These are phyloP conservation scores for Melanotaenia pygmaea DNA, from an alignment of 2,797 vertebrate genomes.

Conservation along the genomic window DNA sequence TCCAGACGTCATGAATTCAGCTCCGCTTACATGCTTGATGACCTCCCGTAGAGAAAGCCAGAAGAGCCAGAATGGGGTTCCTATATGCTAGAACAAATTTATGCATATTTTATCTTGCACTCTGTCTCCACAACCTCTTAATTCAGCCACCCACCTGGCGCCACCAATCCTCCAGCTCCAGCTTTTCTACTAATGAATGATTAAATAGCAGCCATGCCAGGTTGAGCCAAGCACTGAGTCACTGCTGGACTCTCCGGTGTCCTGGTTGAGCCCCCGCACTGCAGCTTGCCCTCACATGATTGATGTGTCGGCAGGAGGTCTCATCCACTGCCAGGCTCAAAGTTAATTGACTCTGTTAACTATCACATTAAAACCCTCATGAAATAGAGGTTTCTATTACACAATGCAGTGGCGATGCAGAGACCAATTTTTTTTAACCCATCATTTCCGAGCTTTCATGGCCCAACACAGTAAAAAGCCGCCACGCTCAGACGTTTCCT, in stretches of 20 bases:
- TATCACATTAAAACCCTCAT: conserved; percentile 57
- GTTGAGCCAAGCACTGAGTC: conserved; percentile 64
- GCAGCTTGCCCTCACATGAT: conserved; percentile 61
- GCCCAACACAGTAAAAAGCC: conserved; percentile 10
- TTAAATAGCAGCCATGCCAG: conserved; percentile 68
- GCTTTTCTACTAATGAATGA: conserved; percentile 59
- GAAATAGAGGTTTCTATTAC: conserved; percentile 48
- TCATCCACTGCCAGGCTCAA: conserved; percentile 46
- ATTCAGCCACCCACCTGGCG: conserved; percentile 44
- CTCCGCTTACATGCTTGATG: no score
- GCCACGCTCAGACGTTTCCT: conserved; percentile 30
- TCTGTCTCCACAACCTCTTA: background rate
- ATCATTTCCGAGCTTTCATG: conserved; percentile 1
- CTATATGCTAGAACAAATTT: conserved; percentile 8
- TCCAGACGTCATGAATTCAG: no score
- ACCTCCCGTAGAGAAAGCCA: no score
- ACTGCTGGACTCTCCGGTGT: conserved; percentile 61
- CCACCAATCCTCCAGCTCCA: conserved; percentile 13
- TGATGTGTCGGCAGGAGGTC: conserved; percentile 62
- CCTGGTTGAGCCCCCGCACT: conserved; percentile 45
- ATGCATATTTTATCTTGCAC: conserved; percentile 14
- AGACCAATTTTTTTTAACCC: conserved; percentile 45
- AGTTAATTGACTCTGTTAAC: conserved; percentile 65
- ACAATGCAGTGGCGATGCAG: conserved; percentile 19
- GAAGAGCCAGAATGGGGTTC: background rate